Evolutionary conservation across 2,888 invertebrate genomes (phyloP), one percentile per base, ranked within the genome.

Genomic region (Trachelus stipa): DNA sequence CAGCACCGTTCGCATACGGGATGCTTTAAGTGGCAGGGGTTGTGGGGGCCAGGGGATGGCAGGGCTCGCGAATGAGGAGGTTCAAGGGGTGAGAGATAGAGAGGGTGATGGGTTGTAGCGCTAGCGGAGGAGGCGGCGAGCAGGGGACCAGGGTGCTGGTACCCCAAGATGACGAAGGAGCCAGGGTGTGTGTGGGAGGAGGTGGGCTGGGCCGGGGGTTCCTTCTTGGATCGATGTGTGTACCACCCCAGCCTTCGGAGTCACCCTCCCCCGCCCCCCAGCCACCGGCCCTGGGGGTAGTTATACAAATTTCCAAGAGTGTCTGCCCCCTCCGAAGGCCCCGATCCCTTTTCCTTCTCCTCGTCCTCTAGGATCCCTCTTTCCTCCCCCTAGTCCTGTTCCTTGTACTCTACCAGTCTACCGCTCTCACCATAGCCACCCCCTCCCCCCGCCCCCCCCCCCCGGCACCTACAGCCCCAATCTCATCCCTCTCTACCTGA

Each of bases 261-360:
- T 80, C 83, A 81, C 81, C 79, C 77, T 79, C 80, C 34, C 12
- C 12, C n/a, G n/a, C 74, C 80, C 77, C 80, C 80, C 81, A 80
- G 79, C 83, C 85, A 82, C 86, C 86, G 84, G 86, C 88, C 87
- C 86, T 87, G 88, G 90, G 90, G 89, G 90, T 91, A 91, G 91
- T 91, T 91, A 90, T 90, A 91, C 91, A 91, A 91, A 91, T 91
- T 91, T 90, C 89, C 89, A 90, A 90, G 90, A 90, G 90, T 90
- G 89, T 90, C 90, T 90, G 89, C 87, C 86, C 82, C 81, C 82
- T 83, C 81, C 76, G 73, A 74, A 75, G 73, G 69, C 68, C 82
- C 83, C 79, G 80, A 75, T 76, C 73, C 77, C 33, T 77, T n/a
- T 31, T 74, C 74, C 73, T 56, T 77, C 79, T 82, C 79, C 77